Percentiles rank a stretch among this genome's conserved stretches.
Conservation (phyloP, 2,888 invertebrate genomes). For the Brachyopa scutellaris region DNA sequence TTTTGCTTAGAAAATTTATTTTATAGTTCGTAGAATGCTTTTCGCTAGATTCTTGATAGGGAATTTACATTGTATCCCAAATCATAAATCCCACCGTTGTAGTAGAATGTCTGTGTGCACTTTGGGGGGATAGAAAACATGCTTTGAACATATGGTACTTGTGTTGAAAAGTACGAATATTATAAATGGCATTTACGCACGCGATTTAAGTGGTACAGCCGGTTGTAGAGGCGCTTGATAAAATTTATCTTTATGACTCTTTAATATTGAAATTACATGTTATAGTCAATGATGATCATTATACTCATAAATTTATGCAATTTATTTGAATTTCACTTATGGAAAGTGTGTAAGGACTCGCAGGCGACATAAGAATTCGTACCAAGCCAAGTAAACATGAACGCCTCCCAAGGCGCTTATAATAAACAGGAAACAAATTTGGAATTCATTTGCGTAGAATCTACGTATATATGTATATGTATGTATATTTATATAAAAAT, state of each 20-base stretch:
- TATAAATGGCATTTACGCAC: conserved; percentile 54
- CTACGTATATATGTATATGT: too few relatives aligned
- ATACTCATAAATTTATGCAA: background rate
- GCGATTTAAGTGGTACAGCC: conserved; percentile 42
- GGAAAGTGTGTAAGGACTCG: too few relatives aligned
- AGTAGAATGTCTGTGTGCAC: background rate
- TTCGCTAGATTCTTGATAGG: conserved; percentile 40
- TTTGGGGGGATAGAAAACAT: conserved; percentile 25
- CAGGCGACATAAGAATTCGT: too few relatives aligned
- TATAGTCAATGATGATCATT: conserved; percentile 14
- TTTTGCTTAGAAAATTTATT: conserved; percentile 25
- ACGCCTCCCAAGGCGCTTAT: too few relatives aligned
- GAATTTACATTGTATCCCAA: conserved; percentile 54
- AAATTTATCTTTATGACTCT: conserved; percentile 43
- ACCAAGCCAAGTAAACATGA: too few relatives aligned
- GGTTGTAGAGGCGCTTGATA: background rate
- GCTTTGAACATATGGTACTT: background rate
- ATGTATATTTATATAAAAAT: too few relatives aligned
- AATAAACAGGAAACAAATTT: too few relatives aligned
- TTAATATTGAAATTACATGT: conserved; percentile 47
- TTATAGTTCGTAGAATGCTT: conserved; percentile 18
- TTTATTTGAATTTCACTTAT: background rate
- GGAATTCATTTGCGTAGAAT: too few relatives aligned
- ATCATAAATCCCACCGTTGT: conserved; percentile 43
- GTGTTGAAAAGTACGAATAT: conserved; percentile 25